Conservation (phyloP, 2,888 invertebrate species). For the Caenorhabditis sp. region DNA sequence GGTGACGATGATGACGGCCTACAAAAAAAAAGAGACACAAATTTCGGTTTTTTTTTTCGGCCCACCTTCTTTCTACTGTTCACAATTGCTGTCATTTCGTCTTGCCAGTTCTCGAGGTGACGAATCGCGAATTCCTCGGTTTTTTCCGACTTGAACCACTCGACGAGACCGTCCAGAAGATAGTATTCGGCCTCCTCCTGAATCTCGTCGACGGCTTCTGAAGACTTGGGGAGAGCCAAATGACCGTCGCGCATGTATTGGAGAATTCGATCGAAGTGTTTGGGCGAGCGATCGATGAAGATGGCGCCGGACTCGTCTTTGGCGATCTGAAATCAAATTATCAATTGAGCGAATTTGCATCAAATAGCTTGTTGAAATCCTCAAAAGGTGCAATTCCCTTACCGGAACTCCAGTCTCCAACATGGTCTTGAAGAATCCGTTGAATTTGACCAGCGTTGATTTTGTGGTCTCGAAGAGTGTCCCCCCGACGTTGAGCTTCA, state of each 20-base stretch:
- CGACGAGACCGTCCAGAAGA: background rate
- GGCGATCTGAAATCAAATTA: background rate
- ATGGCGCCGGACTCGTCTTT: constrained; percentile 89
- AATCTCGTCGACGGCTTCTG: background rate
- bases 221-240: background rate
- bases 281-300: constrained; percentile 96
- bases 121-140: background rate
- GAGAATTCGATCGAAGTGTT: constrained; percentile 95
- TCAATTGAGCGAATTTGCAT: too few relatives aligned
- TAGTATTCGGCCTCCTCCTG: constrained; percentile 6
- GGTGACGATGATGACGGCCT: too few relatives aligned
- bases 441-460: constrained; percentile 8
- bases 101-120: too few relatives aligned
- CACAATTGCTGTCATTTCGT: too few relatives aligned
- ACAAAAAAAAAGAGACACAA: too few relatives aligned
- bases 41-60: too few relatives aligned
- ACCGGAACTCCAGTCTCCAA: constrained; percentile 6
- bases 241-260: constrained; percentile 94
- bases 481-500: constrained; percentile 87
- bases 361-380: too few relatives aligned
- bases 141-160: background rate
- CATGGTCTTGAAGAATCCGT: constrained; percentile 22
- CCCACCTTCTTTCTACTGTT: too few relatives aligned
- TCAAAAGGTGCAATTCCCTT: background rate
- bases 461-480: constrained; percentile 5